Base-by-base conservation (phyloP, 2,113 vertebrate genomes). In the Mesocricetus auratus region DNA sequence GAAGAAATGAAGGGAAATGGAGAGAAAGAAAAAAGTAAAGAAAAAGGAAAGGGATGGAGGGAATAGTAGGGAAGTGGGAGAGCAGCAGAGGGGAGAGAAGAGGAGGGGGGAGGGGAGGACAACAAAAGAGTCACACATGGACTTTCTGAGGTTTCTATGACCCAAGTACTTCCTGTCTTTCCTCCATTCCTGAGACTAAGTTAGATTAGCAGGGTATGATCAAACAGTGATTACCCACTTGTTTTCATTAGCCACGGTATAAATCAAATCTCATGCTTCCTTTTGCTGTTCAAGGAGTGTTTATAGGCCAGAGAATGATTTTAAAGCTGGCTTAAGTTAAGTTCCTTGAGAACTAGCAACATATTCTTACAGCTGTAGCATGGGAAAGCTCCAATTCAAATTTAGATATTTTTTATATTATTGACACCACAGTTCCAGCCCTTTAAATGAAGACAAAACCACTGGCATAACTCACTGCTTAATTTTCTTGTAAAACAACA, bases 231-330 rank as follows among this genome's bases (percentile, higher is more conserved):
- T 83, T 93, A 81, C 62, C 89, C 62, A 68, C 94, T 95, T 95
- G 97, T 89, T 95, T 94, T 93, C 50, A 26, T 97, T 97, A 94
- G 89, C 89, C 71, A 96, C 0, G 36, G 86, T 64, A 94, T 90
- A 94, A 95, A 97, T 97, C 78, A 96, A 97, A 98, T 97, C 86
- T 95, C 83, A 97, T 88, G 95, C 94, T 95, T 97, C 83, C 79
- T 91, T 83, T 89, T 89, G 42, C 73, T 96, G 50, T 68, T 94
- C 89, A 75, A 50, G 15, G 83, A 77, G 56, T 98, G 78, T 94
- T 97, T 89, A 77, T 26, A 82, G 74, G 21, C 47, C 74, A 45
- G 19, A 91, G 85, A 88, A 56, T 69, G n/a, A 42, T 88, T 96
- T 92, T 83, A 60, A 86, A 50, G 56, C 50, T 68, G 42, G 91